Evolutionary conservation across 1,140 invertebrate genomes (phyloP), one percentile per base, ranked within the genome.

Genomic region (Lasioglossum baleicum): DNA sequence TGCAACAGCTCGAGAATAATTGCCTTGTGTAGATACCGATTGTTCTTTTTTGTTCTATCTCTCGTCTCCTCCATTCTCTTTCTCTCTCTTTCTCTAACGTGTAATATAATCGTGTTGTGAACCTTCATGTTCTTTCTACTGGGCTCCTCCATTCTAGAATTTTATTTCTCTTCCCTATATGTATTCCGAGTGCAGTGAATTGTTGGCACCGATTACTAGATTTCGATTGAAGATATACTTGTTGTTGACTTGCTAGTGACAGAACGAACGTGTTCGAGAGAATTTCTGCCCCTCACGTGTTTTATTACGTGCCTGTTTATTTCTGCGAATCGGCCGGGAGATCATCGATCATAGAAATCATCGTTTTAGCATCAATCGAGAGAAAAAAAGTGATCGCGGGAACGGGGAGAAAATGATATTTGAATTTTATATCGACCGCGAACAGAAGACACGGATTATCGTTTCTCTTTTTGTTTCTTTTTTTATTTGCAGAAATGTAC

Each of bases 1-100:
- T 86, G 81, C 77, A 86, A 86, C 83, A 42, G 80, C 64, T 73
- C 56, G 44, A 48, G 40, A 72, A 72, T 78, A 56, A 82, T 74
- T 31, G 53, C 79, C 53, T 77, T 83, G 17, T 85, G 84, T 83
- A 83, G 69, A 85, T 85, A 84, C 66, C 48, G 71, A 31, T 56
- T 56, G 63, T 17, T 67, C 15, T 35, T 56, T 44, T 44, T 35
- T 35, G 35, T 35, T 56, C 7, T 10, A 31, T 20, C 15, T 42
- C 35, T 44, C 51, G 44, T 17, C 13, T 53, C 51, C 17, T 15
- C 5, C 13, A 3, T 15, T 53, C 17, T 20, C 4, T 53, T 26
- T 15, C 48, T 51, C 51, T 53, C 6, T 53, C 15, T 53, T 5
- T 53, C 17, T 75, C 67, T 81, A 75, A 83, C n/a, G 13, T 77